Evolutionary conservation across 2,113 vertebrate species (phyloP).

Genomic region (Cynocephalus volans): DNA sequence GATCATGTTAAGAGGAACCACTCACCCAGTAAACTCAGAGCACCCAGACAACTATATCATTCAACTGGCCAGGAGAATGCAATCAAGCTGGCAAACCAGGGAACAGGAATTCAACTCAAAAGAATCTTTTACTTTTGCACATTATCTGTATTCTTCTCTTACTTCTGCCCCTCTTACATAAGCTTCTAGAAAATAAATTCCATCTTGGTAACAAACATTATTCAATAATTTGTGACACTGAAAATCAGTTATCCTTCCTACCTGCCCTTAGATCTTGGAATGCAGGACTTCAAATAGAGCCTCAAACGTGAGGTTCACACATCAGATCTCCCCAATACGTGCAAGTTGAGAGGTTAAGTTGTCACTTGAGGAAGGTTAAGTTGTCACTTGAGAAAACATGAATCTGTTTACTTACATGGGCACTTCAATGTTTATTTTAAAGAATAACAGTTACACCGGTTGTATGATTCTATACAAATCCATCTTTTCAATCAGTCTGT

Average conservation of each 20-base stretch:
- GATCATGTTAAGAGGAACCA: background rate
- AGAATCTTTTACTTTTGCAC: background rate
- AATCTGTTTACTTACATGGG: background rate
- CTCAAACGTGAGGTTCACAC: background rate
- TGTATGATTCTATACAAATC: background rate
- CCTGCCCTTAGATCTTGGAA: background rate
- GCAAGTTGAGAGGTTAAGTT: background rate
- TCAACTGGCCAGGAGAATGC: background rate
- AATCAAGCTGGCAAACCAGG: background rate
- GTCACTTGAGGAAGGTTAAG: too few relatives aligned
- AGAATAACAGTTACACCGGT: background rate
- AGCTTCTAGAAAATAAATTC: conserved; percentile 24
- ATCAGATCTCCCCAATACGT: background rate
- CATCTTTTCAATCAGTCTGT: background rate
- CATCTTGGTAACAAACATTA: background rate
- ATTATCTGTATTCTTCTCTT: background rate
- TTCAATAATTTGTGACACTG: background rate
- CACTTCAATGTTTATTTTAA: background rate
- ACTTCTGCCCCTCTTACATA: background rate
- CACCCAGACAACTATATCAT: background rate
- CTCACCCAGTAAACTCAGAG: background rate
- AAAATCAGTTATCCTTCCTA: background rate
- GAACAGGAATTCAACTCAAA: background rate
- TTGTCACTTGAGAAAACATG: background rate
- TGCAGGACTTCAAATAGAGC: background rate